Base-by-base conservation (phyloP, 2,113 vertebrate species). In the Genyomyrus donnyi region DNA sequence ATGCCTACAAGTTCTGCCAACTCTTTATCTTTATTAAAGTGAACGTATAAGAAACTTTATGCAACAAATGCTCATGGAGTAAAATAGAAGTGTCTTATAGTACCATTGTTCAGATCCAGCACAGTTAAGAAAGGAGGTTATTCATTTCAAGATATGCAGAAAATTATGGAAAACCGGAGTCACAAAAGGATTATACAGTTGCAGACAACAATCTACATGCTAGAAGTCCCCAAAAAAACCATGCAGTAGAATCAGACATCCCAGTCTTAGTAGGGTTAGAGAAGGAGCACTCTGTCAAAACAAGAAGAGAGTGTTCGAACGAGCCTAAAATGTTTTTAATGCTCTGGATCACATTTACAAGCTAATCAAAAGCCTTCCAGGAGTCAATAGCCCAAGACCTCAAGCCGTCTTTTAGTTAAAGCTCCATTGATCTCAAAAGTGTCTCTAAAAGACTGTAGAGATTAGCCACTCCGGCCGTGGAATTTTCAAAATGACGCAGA, bases 1-100 rank as follows among this genome's bases (percentile, higher is more conserved):
- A 66, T 27, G 39, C 27, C 77, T 24, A 83, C 10, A 46, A 48
- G 24, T 24, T 35, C 17, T 97, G 96, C 97, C 98, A 96, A 97
- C 98, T 96, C 93, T 95, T 93, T 93, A 31, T 31, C 62, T 70
- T 70, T 70, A 70, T 70, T 70, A 70, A 70, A 70, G n/a, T 31
- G n/a, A 70, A 70, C 1, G 10, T 70, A 31, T 70, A 31, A 70
- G 13, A 31, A 13, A 31, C 62, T 27, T 66, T 70, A 70, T 31
- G 3, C n/a, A 70, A 31, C 62, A 31, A 13, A 31, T 70, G 62
- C 10, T 70, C n/a, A 70, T 13, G 62, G 10, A 4, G 10, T 70
- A 70, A 70, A 70, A 70, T 31, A 31, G n/a, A 27, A 70, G 56
- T 70, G n/a, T 31, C 62, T 31, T 11, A 31, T 70, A 8, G 27